A percentile compares a stretch with the other conserved stretches of the same genome.
Conservation (phyloP, 2,888 invertebrate genomes). For the Pandemis corylana region DNA sequence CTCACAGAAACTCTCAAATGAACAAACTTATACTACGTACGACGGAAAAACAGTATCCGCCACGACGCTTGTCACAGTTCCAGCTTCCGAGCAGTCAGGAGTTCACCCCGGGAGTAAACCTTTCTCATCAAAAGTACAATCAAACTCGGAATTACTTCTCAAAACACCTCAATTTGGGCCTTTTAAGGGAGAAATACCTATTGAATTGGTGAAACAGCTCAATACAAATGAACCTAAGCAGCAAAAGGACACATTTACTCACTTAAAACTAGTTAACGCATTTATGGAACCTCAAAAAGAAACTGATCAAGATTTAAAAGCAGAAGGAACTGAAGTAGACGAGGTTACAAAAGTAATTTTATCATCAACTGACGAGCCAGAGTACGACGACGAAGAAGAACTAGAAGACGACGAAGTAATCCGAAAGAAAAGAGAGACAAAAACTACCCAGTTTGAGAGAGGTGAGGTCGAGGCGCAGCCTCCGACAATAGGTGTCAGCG, state of each 20-base stretch:
- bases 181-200: conserved; percentile 89
- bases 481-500: conserved; percentile 57
- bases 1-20: conserved; percentile 71
- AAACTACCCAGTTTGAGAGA: conserved; percentile 66
- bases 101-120: conserved; percentile 52
- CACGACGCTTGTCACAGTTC: conserved; percentile 84
- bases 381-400: conserved; percentile 52
- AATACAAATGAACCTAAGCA: conserved; percentile 45
- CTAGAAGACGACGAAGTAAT: conserved; percentile 49
- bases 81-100: conserved; percentile 61
- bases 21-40: conserved; percentile 87
- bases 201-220: conserved; percentile 63
- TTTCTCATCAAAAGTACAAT: conserved; percentile 75
- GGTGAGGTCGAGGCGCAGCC: conserved; percentile 61
- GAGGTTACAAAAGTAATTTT: conserved; percentile 51
- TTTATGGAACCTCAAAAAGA: conserved; percentile 54
- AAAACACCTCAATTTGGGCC: conserved; percentile 90
- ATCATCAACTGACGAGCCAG: conserved; percentile 49
- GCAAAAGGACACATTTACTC: conserved; percentile 61
- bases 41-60: conserved; percentile 91
- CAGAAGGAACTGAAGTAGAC: conserved; percentile 61
- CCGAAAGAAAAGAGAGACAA: conserved; percentile 65
- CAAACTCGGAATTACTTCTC: conserved; percentile 84
- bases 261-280: conserved; percentile 71
- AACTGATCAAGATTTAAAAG: conserved; percentile 56